Evolutionary conservation across 2,113 vertebrate genomes (phyloP), one percentile per base, ranked within the genome.

Genomic region (Heloderma charlesbogerti): DNA sequence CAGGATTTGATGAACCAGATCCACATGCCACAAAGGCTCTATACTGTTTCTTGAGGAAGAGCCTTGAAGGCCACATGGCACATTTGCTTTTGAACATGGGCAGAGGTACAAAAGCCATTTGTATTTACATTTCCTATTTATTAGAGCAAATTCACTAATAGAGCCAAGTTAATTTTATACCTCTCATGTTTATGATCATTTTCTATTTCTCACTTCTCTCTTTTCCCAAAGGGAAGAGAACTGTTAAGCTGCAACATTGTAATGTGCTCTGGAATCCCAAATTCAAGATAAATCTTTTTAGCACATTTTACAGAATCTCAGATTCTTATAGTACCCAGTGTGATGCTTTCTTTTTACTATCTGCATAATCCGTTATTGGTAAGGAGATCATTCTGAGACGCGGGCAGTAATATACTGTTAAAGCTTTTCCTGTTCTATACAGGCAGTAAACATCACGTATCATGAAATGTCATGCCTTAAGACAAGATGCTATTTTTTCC

Each of bases 221-320:
- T 88, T 91, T 96, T 94, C 92, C 84, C 15, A 82, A 80, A 82
- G 20, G 63, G 69, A 40, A 93, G 63, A 34, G 87, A 91, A 93
- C 91, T 90, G 95, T 93, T 87, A 96, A 91, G n/a, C 72, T 92
- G 90, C 40, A 93, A 31, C 25, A 85, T 66, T 94, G 82, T 84
- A 67, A 94, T 90, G 88, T 80, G 81, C 90, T 94, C 85, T 93
- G 89, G 86, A 93, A 92, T 93, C 85, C 87, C 40, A 94, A 95
- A 94, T 92, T 95, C 34, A 92, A 90, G 79, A 91, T 94, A 90
- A 91, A 89, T 90, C 78, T 93, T 96, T 96, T 93, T 54, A 95
- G 45, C 66, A 91, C 72, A 71, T 91, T 93, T 60, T 83, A 75
- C 69, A 60, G 75, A 94, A 88, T 94, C 88, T 57, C 29, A 93